Evolutionary conservation across 2,888 invertebrate genomes (phyloP).

Genomic region (Electrophaes corylata): DNA sequence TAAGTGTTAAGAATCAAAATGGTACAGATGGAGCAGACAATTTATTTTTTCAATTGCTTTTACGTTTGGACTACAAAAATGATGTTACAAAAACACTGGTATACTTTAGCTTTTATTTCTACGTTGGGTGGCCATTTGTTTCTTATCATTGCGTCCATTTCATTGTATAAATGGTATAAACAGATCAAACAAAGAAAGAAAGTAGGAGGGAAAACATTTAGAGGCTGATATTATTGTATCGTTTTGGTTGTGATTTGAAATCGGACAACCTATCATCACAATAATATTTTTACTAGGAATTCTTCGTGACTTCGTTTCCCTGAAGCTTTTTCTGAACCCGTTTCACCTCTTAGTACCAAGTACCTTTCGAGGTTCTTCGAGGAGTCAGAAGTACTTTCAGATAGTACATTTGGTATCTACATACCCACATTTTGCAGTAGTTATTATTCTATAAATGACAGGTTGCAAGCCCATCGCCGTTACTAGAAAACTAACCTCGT

Average conservation of each 20-base stretch:
- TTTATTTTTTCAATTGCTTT: slow-evolving; percentile 45
- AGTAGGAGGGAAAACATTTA: background rate
- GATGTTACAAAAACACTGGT: slow-evolving; percentile 44
- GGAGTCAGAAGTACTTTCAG: too few species aligned
- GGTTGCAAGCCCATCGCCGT: too few species aligned
- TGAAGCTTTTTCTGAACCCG: too few species aligned
- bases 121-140: slow-evolving; percentile 23
- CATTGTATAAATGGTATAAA: slow-evolving; percentile 24
- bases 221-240: background rate
- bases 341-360: too few species aligned
- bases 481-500: too few species aligned
- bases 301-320: too few species aligned
- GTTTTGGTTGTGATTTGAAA: slow-evolving; percentile 1
- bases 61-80: slow-evolving; percentile 43
- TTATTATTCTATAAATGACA: too few species aligned
- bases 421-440: too few species aligned
- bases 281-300: too few species aligned
- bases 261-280: too few species aligned
- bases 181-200: slow-evolving; percentile 19
- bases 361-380: too few species aligned
- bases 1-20: slow-evolving; percentile 5
- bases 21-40: background rate
- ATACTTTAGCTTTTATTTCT: slow-evolving; percentile 33
- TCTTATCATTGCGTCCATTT: slow-evolving; percentile 27
- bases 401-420: too few species aligned